Evolutionary conservation across 2,113 vertebrate genomes (phyloP).

Genomic region (Taurulus bubalis): DNA sequence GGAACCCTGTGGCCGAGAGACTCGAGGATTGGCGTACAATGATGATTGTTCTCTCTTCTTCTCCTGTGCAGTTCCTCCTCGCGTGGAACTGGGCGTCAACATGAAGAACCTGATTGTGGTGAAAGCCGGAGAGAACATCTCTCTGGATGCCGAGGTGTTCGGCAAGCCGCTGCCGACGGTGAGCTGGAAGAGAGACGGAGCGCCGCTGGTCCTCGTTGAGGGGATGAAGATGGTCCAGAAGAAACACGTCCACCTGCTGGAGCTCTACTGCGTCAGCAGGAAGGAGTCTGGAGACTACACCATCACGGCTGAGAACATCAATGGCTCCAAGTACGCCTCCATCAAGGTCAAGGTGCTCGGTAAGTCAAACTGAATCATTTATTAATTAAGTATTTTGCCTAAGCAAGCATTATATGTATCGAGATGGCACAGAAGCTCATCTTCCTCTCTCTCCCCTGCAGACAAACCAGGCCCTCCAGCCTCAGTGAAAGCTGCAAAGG

Average conservation of each 20-base stretch:
- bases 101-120: conserved; percentile 95
- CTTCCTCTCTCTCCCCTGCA: conserved; percentile 55
- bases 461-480: conserved; percentile 98
- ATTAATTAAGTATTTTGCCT: not conserved
- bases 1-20: too few species aligned
- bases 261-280: conserved; percentile 93
- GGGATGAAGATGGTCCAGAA: conserved; percentile 92
- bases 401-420: not conserved
- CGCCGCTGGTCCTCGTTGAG: conserved; percentile 86
- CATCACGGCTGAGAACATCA: conserved; percentile 93
- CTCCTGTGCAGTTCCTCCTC: conserved; percentile 89
- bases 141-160: conserved; percentile 92
- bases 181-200: conserved; percentile 91
- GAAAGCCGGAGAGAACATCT: conserved; percentile 94
- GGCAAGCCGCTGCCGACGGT: conserved; percentile 95
- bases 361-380: conserved; percentile 70
- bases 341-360: conserved; percentile 97
- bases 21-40: not conserved
- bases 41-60: not conserved
- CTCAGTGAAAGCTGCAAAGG: conserved; percentile 91
- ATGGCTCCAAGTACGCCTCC: conserved; percentile 92
- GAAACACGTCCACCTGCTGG: conserved; percentile 90
- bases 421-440: not conserved
- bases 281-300: conserved; percentile 97
- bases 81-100: conserved; percentile 91